phyloP scores from a whole-genome alignment of 2,113 vertebrate genomes.

The Noturus placidus region DNA sequence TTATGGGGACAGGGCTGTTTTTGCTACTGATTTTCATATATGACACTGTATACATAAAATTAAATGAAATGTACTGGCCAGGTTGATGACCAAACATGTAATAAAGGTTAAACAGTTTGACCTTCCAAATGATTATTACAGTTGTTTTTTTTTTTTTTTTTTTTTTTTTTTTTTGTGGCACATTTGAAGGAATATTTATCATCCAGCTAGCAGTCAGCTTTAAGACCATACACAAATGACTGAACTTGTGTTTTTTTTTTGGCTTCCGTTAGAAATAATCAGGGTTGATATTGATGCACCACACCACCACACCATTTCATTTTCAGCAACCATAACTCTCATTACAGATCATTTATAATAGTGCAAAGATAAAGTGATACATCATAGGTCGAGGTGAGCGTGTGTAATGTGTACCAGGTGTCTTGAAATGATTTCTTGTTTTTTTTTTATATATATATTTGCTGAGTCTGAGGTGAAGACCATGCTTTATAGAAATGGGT shows the following conservation, averaged over 20 bases:
- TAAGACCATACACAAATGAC: not conserved
- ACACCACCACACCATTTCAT: not conserved
- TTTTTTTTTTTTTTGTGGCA: not conserved
- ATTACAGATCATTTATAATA: constrained; percentile 5
- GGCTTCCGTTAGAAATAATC: not conserved
- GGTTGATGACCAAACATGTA: not conserved
- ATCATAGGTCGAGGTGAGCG: constrained; percentile 1
- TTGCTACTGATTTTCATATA: not conserved
- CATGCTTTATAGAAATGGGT: not conserved
- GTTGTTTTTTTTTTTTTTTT: not conserved
- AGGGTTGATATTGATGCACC: not conserved
- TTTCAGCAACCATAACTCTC: not conserved
- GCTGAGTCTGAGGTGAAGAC: not conserved
- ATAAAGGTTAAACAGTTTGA: constrained; percentile 15
- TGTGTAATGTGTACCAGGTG: not conserved
- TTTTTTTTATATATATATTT: not conserved
- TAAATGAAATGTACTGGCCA: not conserved
- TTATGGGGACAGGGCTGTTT: not conserved
- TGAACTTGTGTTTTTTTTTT: not conserved
- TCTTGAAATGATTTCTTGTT: not conserved
- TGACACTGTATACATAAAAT: not conserved
- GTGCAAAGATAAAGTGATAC: constrained; percentile 14
- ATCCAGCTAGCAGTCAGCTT: not conserved
- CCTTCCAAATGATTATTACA: not conserved
- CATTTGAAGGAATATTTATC: not conserved